Percentiles rank a stretch among this genome's conserved stretches.
These are phyloP conservation scores for Papilio xuthus DNA, from an alignment of 1,140 invertebrate genomes.

Conservation along the genomic window DNA sequence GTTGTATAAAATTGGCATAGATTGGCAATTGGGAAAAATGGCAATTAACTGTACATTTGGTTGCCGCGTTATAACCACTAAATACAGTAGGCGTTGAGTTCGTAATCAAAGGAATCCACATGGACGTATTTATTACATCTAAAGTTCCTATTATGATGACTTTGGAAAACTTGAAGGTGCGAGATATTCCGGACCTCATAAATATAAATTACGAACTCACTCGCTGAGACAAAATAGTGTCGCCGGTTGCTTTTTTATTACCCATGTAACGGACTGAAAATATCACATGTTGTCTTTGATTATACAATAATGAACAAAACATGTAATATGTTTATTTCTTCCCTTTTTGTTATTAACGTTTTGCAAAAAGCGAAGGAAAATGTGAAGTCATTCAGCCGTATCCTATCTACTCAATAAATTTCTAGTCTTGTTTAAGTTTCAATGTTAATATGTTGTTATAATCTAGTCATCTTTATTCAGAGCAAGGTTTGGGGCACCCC, in stretches of 20 bases:
- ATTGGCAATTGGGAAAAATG: not conserved
- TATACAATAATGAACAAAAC: not conserved
- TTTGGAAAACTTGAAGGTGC: not conserved
- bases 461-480: not conserved
- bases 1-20: too few relatives aligned
- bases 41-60: not conserved
- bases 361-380: not conserved
- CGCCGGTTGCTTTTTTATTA: not conserved
- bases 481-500: not conserved
- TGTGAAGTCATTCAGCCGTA: not conserved
- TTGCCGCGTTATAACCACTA: not conserved
- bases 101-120: not conserved
- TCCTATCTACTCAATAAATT: not conserved
- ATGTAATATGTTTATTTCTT: not conserved
- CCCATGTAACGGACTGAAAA: not conserved
- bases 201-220: slow-evolving; percentile 21
- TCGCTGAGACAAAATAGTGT: not conserved
- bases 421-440: not conserved
- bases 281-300: not conserved
- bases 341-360: not conserved
- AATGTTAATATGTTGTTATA: slow-evolving; percentile 19
- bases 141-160: slow-evolving; percentile 2
- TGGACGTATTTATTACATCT: not conserved
- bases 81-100: not conserved
- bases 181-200: slow-evolving; percentile 5